Base-by-base conservation (phyloP, 2,797 vertebrate species). In the Sebastes glaucus region DNA sequence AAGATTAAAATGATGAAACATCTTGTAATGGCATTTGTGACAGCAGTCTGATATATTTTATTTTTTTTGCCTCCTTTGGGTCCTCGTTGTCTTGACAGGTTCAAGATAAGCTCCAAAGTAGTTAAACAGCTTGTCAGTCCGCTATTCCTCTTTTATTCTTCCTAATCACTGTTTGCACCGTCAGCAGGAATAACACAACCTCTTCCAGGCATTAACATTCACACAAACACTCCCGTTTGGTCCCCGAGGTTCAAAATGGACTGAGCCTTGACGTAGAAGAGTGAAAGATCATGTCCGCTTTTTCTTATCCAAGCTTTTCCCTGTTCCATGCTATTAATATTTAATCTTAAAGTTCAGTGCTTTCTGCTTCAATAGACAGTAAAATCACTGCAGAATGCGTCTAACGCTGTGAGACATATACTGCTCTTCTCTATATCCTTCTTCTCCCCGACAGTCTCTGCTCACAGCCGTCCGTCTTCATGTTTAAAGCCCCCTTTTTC, bases 361-460 rank as follows among this genome's bases (percentile, higher is more conserved):
- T 93, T 95, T 95, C 91, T 90, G 93, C 93, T 95, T 95, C 89
- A 93, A 81, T 92, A 93, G 87, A 92, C 91, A 77, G 94, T 92
- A 90, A 93, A 94, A 93, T 94, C 92, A 93, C 92, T 82, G 90
- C 90, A 87, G 89, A 90, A 93, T 90, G 87, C 90, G 83, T 89
- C 87, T 83, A 87, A 91, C 87, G 83, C 88, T 93, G 66, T 82
- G 42, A 91, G 93, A 91, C 91, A 85, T 81, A 94, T 78, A 90
- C 87, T 78, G 84, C 92, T 78, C 89, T 87, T 86, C 80, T 89
- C 87, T 84, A 46, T 91, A 89, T 74, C 69, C 67, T 83, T 81
- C 74, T 64, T 74, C 78, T 63, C 63, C 68, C 75, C 79, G 73
- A 88, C 88, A 83, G 82, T 64, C 77, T 85, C 84, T 73, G 66